Evolutionary conservation across 2,797 vertebrate genomes (phyloP).

Genomic region (Ctenosaura bakeri): DNA sequence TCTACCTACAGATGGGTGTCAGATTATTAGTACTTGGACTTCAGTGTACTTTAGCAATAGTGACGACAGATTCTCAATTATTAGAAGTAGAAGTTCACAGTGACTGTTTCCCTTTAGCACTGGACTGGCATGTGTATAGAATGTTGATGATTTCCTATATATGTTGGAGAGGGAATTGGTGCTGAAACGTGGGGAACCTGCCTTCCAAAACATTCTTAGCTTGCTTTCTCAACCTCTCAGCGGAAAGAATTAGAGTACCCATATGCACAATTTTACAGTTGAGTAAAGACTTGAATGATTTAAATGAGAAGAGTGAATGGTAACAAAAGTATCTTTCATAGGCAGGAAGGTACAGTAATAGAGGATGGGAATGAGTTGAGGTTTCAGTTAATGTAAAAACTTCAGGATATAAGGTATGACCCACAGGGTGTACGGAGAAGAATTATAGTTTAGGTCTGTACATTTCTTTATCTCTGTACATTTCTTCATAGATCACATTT

Average conservation of each 20-base stretch:
- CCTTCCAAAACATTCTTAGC: neutral
- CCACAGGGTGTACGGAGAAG: neutral
- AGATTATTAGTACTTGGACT: neutral
- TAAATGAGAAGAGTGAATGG: neutral
- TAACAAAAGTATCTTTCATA: neutral
- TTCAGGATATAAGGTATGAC: neutral
- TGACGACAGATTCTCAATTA: neutral
- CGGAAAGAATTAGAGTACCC: neutral
- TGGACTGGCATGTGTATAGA: neutral
- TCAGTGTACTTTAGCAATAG: neutral
- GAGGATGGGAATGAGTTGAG: neutral
- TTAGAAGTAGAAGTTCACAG: neutral
- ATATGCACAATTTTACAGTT: neutral
- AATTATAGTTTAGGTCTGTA: neutral
- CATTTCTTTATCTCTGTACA: neutral
- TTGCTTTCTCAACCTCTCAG: neutral
- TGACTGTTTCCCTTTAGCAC: neutral
- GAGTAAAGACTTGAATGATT: neutral
- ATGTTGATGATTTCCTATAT: neutral
- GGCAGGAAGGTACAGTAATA: neutral
- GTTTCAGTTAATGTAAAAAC: neutral
- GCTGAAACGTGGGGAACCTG: neutral
- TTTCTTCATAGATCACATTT: neutral
- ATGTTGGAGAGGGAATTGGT: neutral
- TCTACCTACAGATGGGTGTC: neutral